Conservation (phyloP, 2,113 vertebrate species). For the Silurus asotus region DNA sequence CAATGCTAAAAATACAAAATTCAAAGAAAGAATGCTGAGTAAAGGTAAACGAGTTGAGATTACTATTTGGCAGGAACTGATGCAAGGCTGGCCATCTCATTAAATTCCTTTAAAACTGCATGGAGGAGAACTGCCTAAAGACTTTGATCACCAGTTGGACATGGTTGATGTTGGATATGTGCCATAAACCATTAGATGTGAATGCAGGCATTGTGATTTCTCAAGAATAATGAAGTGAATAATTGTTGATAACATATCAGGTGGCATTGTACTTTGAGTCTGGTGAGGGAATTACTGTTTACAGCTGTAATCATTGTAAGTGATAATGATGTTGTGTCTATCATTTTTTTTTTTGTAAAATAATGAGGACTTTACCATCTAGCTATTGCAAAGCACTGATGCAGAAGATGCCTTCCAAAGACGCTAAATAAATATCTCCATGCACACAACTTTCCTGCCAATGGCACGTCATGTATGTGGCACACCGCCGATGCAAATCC, state of each 20-base stretch:
- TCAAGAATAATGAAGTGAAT: neutral
- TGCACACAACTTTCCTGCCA: neutral
- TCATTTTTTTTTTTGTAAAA: neutral
- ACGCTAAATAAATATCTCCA: neutral
- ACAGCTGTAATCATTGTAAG: neutral
- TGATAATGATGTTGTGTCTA: neutral
- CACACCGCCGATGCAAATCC: neutral
- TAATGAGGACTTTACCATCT: neutral
- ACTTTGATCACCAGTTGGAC: slow-evolving; percentile 60
- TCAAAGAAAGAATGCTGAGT: slow-evolving; percentile 21
- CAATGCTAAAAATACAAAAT: neutral
- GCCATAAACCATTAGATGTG: slow-evolving; percentile 60
- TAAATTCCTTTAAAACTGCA: slow-evolving; percentile 61
- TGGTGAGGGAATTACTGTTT: neutral
- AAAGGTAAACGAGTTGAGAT: slow-evolving; percentile 31
- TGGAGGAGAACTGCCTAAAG: slow-evolving; percentile 51
- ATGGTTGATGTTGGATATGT: slow-evolving; percentile 46
- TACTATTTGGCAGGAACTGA: slow-evolving; percentile 22
- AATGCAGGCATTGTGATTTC: slow-evolving; percentile 30
- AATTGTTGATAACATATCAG: neutral
- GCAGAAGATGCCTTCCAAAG: neutral
- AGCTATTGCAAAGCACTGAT: neutral
- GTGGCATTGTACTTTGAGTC: neutral
- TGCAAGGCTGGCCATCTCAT: slow-evolving; percentile 51
- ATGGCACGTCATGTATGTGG: neutral